phyloP scores from a whole-genome alignment of 2,113 vertebrate species.

The Stegostoma tigrinum region DNA sequence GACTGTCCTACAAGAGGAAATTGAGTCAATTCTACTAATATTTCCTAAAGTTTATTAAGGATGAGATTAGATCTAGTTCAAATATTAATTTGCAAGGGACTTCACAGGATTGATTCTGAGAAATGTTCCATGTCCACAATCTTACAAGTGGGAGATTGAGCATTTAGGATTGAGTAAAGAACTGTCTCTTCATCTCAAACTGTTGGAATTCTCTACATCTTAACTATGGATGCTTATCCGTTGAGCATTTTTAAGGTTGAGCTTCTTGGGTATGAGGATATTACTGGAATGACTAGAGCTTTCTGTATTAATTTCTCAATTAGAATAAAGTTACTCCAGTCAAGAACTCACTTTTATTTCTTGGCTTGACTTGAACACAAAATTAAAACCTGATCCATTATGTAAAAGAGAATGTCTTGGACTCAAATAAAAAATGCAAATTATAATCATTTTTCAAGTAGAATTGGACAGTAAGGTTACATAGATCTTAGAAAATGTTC shows the following conservation, averaged over 20 bases:
- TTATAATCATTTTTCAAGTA: background rate
- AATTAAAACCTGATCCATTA: background rate
- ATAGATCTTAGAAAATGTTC: background rate
- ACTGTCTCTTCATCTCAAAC: background rate
- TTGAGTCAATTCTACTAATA: too few relatives aligned
- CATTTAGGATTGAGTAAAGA: too few relatives aligned
- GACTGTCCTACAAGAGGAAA: too few relatives aligned
- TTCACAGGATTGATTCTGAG: too few relatives aligned
- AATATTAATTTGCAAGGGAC: too few relatives aligned
- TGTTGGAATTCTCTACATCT: background rate
- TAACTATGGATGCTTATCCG: too few relatives aligned
- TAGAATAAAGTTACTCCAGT: background rate
- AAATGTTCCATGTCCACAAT: too few relatives aligned
- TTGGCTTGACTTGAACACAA: background rate
- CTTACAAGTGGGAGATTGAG: too few relatives aligned
- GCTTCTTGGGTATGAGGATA: background rate
- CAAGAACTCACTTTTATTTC: background rate
- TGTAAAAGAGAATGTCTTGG: background rate
- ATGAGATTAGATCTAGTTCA: too few relatives aligned
- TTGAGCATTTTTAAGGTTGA: background rate
- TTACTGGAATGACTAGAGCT: background rate
- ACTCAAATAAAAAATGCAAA: background rate
- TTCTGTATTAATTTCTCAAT: background rate
- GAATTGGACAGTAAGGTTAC: background rate
- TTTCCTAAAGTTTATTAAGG: too few relatives aligned